Evolutionary conservation across 2,888 invertebrate genomes (phyloP).

Genomic region (Nomada fabriciana): DNA sequence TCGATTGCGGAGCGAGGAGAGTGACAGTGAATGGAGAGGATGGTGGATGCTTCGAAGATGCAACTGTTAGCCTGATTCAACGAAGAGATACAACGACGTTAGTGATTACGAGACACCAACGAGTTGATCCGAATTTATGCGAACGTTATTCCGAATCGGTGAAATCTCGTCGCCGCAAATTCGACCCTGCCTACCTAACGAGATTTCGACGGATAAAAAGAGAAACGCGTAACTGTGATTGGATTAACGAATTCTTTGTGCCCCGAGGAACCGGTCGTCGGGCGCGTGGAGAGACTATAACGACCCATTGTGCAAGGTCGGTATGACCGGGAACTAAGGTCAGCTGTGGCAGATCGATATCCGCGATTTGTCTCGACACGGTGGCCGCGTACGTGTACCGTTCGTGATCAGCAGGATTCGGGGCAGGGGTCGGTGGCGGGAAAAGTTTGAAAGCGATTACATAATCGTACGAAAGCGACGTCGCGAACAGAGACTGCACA

Average conservation of each 20-base stretch:
- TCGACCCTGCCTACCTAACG: background rate
- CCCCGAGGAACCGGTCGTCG: slow-evolving; percentile 29
- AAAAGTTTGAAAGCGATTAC: background rate
- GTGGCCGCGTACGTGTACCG: background rate
- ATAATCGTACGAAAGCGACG: background rate
- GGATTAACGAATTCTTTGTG: background rate
- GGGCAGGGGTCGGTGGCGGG: background rate
- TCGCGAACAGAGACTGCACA: background rate
- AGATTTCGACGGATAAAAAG: background rate
- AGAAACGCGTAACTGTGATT: background rate
- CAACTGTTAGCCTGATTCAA: background rate
- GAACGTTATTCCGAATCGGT: background rate
- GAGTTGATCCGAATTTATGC: slow-evolving; percentile 5
- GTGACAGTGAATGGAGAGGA: background rate
- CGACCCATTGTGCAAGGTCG: slow-evolving; percentile 65
- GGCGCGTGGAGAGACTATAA: slow-evolving; percentile 13
- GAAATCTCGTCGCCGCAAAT: background rate
- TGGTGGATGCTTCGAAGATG: background rate
- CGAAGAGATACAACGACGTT: slow-evolving; percentile 10
- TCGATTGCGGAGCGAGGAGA: background rate
- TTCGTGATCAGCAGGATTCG: background rate
- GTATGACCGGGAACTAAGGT: slow-evolving; percentile 62
- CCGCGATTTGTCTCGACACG: slow-evolving; percentile 46
- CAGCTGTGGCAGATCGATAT: slow-evolving; percentile 70
- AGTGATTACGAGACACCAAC: background rate